Evolutionary conservation across 2,113 vertebrate genomes (phyloP).

Genomic region (Pterophyllum scalare): DNA sequence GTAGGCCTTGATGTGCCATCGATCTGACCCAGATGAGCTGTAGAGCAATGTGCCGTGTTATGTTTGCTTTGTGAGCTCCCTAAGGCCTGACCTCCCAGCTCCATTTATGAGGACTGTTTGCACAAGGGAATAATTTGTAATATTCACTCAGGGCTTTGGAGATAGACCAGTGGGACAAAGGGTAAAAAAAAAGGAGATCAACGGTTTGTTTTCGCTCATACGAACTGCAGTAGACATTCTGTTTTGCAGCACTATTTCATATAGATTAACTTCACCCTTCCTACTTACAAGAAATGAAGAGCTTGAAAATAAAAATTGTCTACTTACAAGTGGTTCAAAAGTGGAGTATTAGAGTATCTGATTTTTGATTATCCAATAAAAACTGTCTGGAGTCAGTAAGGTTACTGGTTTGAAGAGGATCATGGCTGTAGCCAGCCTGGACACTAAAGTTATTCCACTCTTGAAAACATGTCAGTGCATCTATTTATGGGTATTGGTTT

Average conservation of each 20-base stretch:
- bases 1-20: constrained; percentile 25
- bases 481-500: neutral
- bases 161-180: constrained; percentile 55
- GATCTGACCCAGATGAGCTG: constrained; percentile 50
- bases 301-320: neutral
- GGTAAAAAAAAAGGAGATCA: constrained; percentile 34
- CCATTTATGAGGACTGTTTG: constrained; percentile 70
- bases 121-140: constrained; percentile 73
- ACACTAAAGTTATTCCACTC: neutral
- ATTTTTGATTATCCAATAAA: neutral
- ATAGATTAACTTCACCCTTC: constrained; percentile 8
- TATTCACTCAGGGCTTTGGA: constrained; percentile 58
- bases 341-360: neutral
- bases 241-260: constrained; percentile 1
- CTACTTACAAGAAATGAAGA: neutral
- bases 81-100: constrained; percentile 50
- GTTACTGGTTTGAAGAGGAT: neutral
- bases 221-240: constrained; percentile 34
- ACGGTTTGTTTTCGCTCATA: constrained; percentile 36
- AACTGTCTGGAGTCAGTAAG: neutral
- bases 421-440: neutral
- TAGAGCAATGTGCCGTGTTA: constrained; percentile 47
- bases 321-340: neutral
- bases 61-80: constrained; percentile 72
- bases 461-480: neutral